Evolutionary conservation across 1,140 invertebrate genomes (phyloP), one percentile per base, ranked within the genome.

Genomic region (Brachystomella parvula): DNA sequence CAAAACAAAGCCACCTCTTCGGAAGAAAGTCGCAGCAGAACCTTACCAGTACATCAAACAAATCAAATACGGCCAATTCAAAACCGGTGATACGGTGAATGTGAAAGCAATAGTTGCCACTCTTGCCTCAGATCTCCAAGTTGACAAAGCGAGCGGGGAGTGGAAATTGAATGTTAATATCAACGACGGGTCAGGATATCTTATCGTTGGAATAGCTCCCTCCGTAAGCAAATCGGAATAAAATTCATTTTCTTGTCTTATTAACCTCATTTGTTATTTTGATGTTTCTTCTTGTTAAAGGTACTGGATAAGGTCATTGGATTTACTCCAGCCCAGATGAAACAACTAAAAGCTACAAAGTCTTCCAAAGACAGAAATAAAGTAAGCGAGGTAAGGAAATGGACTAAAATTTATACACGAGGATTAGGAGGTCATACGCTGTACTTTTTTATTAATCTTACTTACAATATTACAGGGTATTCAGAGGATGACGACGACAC

Each of bases 21-120:
- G 24, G 49, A 19, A 12, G 3, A 53, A 53, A 53, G 49, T 53
- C 9, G 49, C 49, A 19, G 24, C 24, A 15, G 49, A 12, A 6
- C 49, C 49, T 26, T 53, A 53, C 49, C 49, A 53, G 24, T 53
- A 53, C 49, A 53, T 53, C 24, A 53, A 53, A 24, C 49, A 53
- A 53, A 24, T 53, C 49, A 53, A 53, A 12, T 15, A 15, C 24
- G 49, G 49, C 6, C 12, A 15, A 6, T 15, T 53, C 49, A 53
- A 53, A 24, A 24, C 24, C 15, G 49, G 49, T 3, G 24, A 26
- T 53, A 53, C 9, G 24, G 49, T 53, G 24, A 19, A 19, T 53
- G 6, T 53, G 9, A 53, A 53, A 53, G 49, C 9, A 24, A 53
- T 53, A 3, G 21, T 53, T 26, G 12, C 15, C 49, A 53, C 49